Percentiles rank a stretch among this genome's conserved stretches.
These are phyloP conservation scores for Rosalia funebris DNA, from an alignment of 2,888 invertebrate species.

Conservation along the genomic window DNA sequence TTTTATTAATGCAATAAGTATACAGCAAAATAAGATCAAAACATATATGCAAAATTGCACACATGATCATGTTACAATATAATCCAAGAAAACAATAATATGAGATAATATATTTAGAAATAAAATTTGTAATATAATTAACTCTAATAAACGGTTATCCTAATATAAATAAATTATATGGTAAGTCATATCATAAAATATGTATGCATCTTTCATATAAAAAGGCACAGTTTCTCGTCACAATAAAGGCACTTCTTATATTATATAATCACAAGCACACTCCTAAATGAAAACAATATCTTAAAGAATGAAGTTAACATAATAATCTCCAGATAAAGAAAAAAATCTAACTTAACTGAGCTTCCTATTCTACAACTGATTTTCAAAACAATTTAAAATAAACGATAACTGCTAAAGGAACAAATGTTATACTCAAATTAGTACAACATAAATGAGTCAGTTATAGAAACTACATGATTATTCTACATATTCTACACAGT, in stretches of 20 bases:
- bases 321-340: background rate
- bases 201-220: slow-evolving; percentile 11
- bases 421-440: background rate
- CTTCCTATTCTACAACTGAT: no score
- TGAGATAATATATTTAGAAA: slow-evolving; percentile 9
- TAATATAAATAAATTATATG: slow-evolving; percentile 26
- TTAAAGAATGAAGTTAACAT: no score
- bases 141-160: slow-evolving; percentile 6
- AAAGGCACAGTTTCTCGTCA: slow-evolving; percentile 14
- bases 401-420: background rate
- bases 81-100: slow-evolving; percentile 4
- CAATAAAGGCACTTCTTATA: slow-evolving; percentile 18
- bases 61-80: background rate
- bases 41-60: slow-evolving; percentile 7
- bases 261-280: background rate
- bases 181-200: slow-evolving; percentile 19
- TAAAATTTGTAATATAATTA: slow-evolving; percentile 3
- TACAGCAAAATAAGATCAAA: slow-evolving; percentile 1
- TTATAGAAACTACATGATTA: no score
- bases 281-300: no score
- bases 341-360: no score
- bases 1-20: slow-evolving; percentile 11
- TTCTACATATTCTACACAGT: slow-evolving; percentile 22
- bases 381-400: no score
- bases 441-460: slow-evolving; percentile 18